These are phyloP conservation scores for Chiloscyllium punctatum DNA, from an alignment of 2,797 vertebrate genomes.

Conservation along the genomic window DNA sequence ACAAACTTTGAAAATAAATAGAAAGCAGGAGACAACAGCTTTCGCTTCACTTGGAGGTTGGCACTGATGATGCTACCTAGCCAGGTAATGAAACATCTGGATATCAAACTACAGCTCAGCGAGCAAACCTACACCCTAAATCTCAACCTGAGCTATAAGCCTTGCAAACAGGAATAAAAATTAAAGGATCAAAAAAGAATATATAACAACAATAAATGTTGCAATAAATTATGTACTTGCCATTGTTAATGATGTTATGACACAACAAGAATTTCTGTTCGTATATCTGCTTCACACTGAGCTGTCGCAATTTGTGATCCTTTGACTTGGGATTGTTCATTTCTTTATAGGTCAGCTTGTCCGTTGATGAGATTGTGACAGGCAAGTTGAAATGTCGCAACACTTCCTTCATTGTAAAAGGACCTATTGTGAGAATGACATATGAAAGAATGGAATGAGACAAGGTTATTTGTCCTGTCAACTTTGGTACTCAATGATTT, in stretches of 20 bases:
- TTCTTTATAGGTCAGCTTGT: constrained; percentile 34
- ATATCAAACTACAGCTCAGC: too few relatives aligned
- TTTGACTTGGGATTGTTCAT: constrained; percentile 32
- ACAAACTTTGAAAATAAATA: too few relatives aligned
- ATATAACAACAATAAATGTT: not conserved
- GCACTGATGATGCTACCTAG: too few relatives aligned
- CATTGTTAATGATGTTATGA: constrained; percentile 38
- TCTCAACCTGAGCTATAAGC: too few relatives aligned
- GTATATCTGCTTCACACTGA: constrained; percentile 41
- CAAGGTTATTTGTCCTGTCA: not conserved
- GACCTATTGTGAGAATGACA: not conserved
- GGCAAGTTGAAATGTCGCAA: constrained; percentile 38
- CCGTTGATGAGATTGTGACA: constrained; percentile 29
- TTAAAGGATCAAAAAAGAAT: not conserved
- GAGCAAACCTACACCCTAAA: too few relatives aligned
- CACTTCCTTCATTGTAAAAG: constrained; percentile 40
- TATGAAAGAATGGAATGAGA: constrained; percentile 7
- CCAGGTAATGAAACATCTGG: too few relatives aligned
- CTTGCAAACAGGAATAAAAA: not conserved
- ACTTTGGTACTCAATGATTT: not conserved
- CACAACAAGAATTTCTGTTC: constrained; percentile 42
- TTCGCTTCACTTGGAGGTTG: too few relatives aligned
- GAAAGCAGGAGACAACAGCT: too few relatives aligned
- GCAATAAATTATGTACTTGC: constrained; percentile 16
- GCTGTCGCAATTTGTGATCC: constrained; percentile 36